Evolutionary conservation across 2,888 invertebrate genomes (phyloP), one percentile per base, ranked within the genome.

Genomic region (Silvanus unidentatus): DNA sequence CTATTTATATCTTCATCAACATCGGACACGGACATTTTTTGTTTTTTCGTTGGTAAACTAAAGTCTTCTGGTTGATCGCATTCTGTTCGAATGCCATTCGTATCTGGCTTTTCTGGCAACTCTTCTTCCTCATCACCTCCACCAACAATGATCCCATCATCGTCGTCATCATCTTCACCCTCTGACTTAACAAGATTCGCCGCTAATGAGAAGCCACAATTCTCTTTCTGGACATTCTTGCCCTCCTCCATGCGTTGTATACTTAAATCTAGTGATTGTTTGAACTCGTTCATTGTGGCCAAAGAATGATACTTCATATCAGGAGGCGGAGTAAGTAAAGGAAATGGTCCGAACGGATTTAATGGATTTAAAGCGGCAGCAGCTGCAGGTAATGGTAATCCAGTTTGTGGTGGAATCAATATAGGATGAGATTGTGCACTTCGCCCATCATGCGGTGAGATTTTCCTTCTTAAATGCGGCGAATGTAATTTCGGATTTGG

Each of bases 401-500:
- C 81, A 5, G 81, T 75, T 59, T 82, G 82, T 1, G 88, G 86
- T 40, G 90, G 86, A 49, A 90, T 77, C 2, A 90, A 74, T 35
- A 91, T 75, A 8, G 88, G 83, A 68, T 91, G 91, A 1, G 90
- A 82, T 74, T 91, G 91, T 2, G 92, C 83, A 48, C 90, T 91
- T 55, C 94, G 79, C 0, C 94, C 94, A 59, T 94, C 94, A 61
- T 94, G 93, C 0, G 94, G 94, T 13, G 93, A 93, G 59, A 94
- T 93, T 74, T 96, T 96, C 57, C 96, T 77, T 48, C 95, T 78
- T 55, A 95, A 74, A 69, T 96, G 95, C 1, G 97, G 95, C 44
- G 95, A 94, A 72, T 98, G 98, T 12, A 98, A 75, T 70, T 98
- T 98, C 0, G 98, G 98, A 73, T 98, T 98, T 0, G 97, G 97